Conservation (phyloP, 2,113 vertebrate genomes). For the Tetrao urogallus region DNA sequence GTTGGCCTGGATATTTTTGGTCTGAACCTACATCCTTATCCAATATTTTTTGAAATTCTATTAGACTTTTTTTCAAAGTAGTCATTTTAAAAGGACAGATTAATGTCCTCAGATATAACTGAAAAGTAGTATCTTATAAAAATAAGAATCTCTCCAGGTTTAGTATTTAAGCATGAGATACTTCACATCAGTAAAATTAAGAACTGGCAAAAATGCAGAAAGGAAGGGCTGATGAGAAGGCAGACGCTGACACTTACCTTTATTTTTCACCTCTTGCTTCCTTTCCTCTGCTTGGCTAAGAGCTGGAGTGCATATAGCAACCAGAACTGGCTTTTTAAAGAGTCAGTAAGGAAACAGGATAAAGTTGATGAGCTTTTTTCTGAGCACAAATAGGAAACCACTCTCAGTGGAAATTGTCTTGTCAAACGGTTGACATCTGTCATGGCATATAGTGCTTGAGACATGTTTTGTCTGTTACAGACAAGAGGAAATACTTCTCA, state of each 20-base stretch:
- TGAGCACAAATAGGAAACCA: neutral
- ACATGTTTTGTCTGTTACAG: neutral
- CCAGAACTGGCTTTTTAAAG: neutral
- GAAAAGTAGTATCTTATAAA: neutral
- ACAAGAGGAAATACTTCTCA: neutral
- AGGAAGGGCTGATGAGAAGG: neutral
- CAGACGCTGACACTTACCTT: conserved; percentile 6
- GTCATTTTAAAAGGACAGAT: neutral
- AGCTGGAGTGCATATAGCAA: neutral
- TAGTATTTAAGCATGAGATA: neutral
- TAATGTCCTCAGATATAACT: neutral
- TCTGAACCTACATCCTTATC: neutral
- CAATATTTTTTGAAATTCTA: neutral
- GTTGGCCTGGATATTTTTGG: neutral
- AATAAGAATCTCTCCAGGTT: neutral
- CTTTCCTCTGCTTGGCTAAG: neutral
- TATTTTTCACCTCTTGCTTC: neutral
- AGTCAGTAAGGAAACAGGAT: conserved; percentile 13
- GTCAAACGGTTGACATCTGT: neutral
- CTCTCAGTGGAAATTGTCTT: neutral
- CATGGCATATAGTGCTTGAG: neutral
- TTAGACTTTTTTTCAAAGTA: neutral
- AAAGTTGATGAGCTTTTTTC: neutral
- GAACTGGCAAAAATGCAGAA: neutral
- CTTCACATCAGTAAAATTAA: neutral